A percentile compares a stretch with the other conserved stretches of the same genome.
Conservation (phyloP, 2,888 invertebrate species). For the Panorpa germanica region DNA sequence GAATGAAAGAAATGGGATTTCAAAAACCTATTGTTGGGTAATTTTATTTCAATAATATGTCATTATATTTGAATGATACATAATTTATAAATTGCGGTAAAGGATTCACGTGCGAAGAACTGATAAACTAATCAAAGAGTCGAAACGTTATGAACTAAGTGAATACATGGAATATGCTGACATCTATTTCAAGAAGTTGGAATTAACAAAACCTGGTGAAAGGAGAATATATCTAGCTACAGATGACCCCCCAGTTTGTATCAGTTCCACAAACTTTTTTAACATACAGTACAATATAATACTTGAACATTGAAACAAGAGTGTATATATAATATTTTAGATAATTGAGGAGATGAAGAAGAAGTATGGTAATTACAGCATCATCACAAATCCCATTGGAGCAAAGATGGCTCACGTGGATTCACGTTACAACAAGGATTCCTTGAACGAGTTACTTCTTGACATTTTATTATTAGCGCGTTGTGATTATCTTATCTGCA, state of each 20-base stretch:
- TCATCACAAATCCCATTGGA: slow-evolving; percentile 74
- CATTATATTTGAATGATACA: slow-evolving; percentile 6
- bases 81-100: no score
- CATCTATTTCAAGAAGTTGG: slow-evolving; percentile 65
- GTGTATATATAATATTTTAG: slow-evolving; percentile 19
- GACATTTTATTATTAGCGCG: slow-evolving; percentile 83
- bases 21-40: slow-evolving; percentile 82
- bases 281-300: no score
- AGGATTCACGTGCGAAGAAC: slow-evolving; percentile 66
- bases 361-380: slow-evolving; percentile 68
- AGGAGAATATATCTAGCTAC: slow-evolving; percentile 81
- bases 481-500: slow-evolving; percentile 88
- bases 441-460: slow-evolving; percentile 78
- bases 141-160: slow-evolving; percentile 81
- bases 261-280: no score
- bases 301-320: background rate
- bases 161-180: slow-evolving; percentile 92
- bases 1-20: slow-evolving; percentile 60
- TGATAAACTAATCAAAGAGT: slow-evolving; percentile 93
- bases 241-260: slow-evolving; percentile 72
- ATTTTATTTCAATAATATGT: slow-evolving; percentile 17
- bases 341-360: slow-evolving; percentile 43
- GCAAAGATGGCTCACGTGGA: slow-evolving; percentile 82
- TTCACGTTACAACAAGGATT: slow-evolving; percentile 77
- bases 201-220: slow-evolving; percentile 36